Conservation (phyloP, 2,888 invertebrate genomes). For the Baccha elongata region DNA sequence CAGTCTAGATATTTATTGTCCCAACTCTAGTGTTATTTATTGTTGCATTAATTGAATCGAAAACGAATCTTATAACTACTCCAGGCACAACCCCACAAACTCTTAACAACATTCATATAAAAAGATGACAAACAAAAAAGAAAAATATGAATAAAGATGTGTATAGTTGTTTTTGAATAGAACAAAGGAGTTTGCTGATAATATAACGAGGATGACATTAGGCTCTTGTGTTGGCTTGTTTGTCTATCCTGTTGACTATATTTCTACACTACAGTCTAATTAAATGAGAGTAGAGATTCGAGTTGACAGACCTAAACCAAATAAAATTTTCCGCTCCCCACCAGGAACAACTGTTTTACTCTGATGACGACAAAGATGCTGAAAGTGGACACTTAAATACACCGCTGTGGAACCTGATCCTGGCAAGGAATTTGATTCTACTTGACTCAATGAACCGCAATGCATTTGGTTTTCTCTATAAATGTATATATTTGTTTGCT, state of each 20-base stretch:
- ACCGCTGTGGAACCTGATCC: constrained; percentile 63
- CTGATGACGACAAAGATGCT: constrained; percentile 31
- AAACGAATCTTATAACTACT: not conserved
- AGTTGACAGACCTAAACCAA: constrained; percentile 54
- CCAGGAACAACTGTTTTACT: constrained; percentile 51
- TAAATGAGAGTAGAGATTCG: constrained; percentile 54
- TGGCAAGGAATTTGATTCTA: constrained; percentile 65
- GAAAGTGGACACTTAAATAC: constrained; percentile 19
- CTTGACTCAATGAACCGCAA: constrained; percentile 72
- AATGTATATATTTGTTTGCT: too few relatives aligned
- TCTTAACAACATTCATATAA: not conserved
- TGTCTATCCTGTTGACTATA: constrained; percentile 56
- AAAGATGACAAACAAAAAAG: constrained; percentile 17
- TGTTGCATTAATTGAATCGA: constrained; percentile 72
- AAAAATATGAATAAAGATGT: constrained; percentile 52
- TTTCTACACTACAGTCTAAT: constrained; percentile 57
- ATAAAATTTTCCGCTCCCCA: constrained; percentile 16
- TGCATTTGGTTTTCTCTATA: constrained; percentile 59
- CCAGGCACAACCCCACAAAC: constrained; percentile 20
- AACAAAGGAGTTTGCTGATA: constrained; percentile 27
- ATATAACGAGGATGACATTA: constrained; percentile 47
- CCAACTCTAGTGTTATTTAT: constrained; percentile 70
- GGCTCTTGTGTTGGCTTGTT: constrained; percentile 51
- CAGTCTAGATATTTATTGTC: constrained; percentile 66
- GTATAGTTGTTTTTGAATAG: constrained; percentile 29